Conservation (phyloP, 2,797 vertebrate genomes). For the Hylomyscus alleni region DNA sequence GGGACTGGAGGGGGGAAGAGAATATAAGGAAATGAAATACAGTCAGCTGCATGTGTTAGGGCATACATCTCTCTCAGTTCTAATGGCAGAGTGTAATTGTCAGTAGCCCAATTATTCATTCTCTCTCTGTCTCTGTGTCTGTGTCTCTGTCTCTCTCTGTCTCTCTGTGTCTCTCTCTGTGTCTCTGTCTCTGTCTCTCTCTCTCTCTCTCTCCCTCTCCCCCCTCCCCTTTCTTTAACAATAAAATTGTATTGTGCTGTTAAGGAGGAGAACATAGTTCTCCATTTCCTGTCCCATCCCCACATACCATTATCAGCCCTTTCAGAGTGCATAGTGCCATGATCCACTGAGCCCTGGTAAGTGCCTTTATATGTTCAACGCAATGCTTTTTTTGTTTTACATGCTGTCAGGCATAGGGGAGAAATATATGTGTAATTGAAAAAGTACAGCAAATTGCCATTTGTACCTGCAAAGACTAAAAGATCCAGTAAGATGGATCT, state of each 20-base stretch:
- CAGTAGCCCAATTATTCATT: constrained; percentile 72
- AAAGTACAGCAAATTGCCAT: constrained; percentile 96
- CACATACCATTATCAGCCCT: constrained; percentile 90
- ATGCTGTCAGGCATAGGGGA: constrained; percentile 92
- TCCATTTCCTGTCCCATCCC: constrained; percentile 89
- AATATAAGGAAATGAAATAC: constrained; percentile 48
- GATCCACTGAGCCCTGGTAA: constrained; percentile 89
- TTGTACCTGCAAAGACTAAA: constrained; percentile 94
- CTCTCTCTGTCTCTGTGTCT: rapidly evolving
- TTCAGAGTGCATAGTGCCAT: constrained; percentile 90
- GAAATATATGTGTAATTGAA: constrained; percentile 91
- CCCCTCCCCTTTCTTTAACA: constrained; percentile 40
- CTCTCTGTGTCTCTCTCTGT: rapidly evolving
- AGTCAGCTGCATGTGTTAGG: constrained; percentile 55
- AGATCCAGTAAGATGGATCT: constrained; percentile 87
- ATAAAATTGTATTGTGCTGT: constrained; percentile 89
- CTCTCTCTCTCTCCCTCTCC: neutral
- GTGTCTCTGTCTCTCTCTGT: too few species aligned
- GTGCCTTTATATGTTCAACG: constrained; percentile 92
- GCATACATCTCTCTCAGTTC: constrained; percentile 54
- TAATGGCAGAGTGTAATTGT: constrained; percentile 63
- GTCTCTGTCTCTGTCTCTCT: rapidly evolving
- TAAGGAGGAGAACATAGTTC: constrained; percentile 89
- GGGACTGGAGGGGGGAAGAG: neutral
- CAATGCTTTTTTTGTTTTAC: constrained; percentile 93